Percentiles rank a stretch among this genome's conserved stretches.
Conservation (phyloP, 2,113 vertebrate species). For the Tenrec ecaudatus region DNA sequence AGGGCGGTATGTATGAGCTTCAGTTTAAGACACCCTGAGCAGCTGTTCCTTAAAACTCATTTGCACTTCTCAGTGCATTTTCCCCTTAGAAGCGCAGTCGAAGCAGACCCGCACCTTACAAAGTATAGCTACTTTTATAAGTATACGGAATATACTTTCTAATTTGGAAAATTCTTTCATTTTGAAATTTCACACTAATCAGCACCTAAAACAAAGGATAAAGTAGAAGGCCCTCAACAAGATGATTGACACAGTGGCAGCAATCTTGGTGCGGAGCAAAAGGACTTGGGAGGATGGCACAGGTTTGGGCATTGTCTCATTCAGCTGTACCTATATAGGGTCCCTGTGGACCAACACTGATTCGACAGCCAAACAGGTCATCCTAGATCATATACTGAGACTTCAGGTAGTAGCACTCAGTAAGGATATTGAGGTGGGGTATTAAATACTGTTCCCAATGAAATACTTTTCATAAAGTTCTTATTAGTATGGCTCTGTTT, state of each 20-base stretch:
- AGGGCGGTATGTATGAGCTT: not conserved
- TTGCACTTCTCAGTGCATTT: conserved; percentile 38
- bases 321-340: no score
- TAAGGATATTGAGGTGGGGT: conserved; percentile 2
- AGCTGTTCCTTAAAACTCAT: conserved; percentile 59
- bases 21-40: conserved; percentile 63
- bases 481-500: conserved; percentile 46
- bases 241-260: no score
- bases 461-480: conserved; percentile 47
- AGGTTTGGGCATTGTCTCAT: no score
- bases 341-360: no score
- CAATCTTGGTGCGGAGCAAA: not conserved
- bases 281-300: not conserved
- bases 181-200: conserved; percentile 43
- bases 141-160: conserved; percentile 9
- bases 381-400: not conserved
- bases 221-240: no score
- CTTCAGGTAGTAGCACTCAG: conserved; percentile 1
- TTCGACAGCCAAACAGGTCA: no score
- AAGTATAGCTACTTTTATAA: conserved; percentile 46
- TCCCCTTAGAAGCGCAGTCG: conserved; percentile 52
- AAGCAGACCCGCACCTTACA: conserved; percentile 2
- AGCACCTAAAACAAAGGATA: conserved; percentile 29
- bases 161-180: conserved; percentile 45
- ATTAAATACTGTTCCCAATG: conserved; percentile 7